Conservation (phyloP, 2,888 invertebrate species). For the Dioctria rufipes region DNA sequence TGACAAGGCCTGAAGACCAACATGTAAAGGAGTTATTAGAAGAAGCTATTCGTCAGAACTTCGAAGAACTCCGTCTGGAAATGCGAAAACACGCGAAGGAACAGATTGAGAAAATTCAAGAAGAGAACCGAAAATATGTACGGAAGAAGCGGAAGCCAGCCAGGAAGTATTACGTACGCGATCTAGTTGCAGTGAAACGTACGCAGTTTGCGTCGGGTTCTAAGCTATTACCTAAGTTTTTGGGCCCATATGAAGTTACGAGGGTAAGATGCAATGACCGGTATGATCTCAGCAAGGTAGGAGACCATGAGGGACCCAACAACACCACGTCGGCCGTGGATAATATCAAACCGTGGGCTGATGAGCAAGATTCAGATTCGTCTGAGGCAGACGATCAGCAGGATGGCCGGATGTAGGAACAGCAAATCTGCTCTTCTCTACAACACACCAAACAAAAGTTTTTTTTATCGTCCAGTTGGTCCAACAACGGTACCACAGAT, state of each 20-base stretch:
- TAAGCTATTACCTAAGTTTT: conserved; percentile 18
- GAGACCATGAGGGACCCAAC: conserved; percentile 8
- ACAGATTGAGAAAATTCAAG: conserved; percentile 55
- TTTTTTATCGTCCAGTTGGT: no score
- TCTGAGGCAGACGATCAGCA: not conserved
- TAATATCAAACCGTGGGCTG: not conserved
- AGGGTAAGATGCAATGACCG: conserved; percentile 11
- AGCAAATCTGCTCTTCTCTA: no score
- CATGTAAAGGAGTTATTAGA: not conserved
- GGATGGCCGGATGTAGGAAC: not conserved
- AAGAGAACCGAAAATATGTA: conserved; percentile 2
- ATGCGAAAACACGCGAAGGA: conserved; percentile 41
- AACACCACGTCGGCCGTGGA: not conserved
- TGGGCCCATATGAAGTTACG: conserved; percentile 30
- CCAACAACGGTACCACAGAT: no score
- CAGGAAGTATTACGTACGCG: not conserved
- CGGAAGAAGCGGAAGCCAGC: not conserved
- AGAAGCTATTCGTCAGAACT: not conserved
- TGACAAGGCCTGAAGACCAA: conserved; percentile 40
- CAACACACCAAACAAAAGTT: no score
- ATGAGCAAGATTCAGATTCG: not conserved
- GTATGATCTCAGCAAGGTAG: conserved; percentile 6
- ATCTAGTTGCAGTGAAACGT: not conserved
- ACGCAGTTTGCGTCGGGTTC: conserved; percentile 46
- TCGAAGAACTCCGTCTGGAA: not conserved